A percentile compares a stretch with the other conserved stretches of the same genome.
phyloP scores from a whole-genome alignment of 2,113 vertebrate species.

The Epinephelus cyanopodus region DNA sequence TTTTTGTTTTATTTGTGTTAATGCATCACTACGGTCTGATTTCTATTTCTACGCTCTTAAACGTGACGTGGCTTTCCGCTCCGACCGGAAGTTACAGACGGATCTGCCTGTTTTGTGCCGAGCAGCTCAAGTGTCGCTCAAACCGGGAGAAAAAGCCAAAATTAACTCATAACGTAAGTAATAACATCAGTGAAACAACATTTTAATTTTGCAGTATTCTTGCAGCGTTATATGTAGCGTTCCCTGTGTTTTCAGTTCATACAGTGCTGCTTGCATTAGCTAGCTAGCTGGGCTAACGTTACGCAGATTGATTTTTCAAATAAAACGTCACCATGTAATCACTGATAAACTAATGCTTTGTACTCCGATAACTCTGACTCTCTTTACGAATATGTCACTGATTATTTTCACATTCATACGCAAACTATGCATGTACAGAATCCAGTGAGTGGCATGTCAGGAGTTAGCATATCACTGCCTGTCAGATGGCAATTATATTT shows the following conservation, averaged over 20 bases:
- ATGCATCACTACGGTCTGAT: neutral
- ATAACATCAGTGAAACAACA: accelerated
- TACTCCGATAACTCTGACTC: neutral
- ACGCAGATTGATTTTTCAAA: neutral
- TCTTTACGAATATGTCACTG: too few species aligned
- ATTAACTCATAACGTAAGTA: constrained; percentile 55
- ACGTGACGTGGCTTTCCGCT: constrained; percentile 77
- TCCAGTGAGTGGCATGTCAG: neutral
- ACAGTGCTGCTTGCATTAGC: neutral
- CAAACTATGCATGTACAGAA: neutral
- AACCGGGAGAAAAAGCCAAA: neutral
- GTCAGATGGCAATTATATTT: neutral
- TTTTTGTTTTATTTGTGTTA: neutral
- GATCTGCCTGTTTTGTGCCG: constrained; percentile 3
- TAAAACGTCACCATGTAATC: neutral
- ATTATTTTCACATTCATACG: neutral
- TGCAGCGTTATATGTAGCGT: neutral
- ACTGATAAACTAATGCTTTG: neutral
- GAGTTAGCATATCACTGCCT: neutral
- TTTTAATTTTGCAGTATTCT: neutral
- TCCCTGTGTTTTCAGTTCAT: neutral
- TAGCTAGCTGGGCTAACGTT: constrained; percentile 7
- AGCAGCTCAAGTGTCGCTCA: neutral
- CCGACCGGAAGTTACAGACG: constrained; percentile 40
- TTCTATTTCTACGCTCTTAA: constrained; percentile 1